A percentile compares a stretch with the other conserved stretches of the same genome.
These are phyloP conservation scores for Microcebus murinus DNA, from an alignment of 2,113 vertebrate species.

Conservation along the genomic window DNA sequence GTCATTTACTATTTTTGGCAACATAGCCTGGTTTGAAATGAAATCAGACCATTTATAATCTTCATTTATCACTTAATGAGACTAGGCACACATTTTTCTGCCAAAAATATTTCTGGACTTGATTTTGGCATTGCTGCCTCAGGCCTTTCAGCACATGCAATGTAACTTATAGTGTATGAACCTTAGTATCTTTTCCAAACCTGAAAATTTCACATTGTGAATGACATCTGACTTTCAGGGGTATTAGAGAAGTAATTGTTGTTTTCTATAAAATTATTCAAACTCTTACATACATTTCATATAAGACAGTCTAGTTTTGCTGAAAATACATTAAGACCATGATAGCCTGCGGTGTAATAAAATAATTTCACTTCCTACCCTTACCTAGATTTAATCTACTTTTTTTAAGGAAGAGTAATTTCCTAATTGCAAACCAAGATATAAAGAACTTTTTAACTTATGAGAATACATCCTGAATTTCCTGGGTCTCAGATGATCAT, in stretches of 20 bases:
- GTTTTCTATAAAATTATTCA: neutral
- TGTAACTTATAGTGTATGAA: neutral
- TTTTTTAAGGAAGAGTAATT: constrained; percentile 3
- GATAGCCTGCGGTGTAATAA: neutral
- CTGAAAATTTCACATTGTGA: constrained; percentile 14
- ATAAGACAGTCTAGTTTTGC: constrained; percentile 9
- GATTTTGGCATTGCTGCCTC: neutral
- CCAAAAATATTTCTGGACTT: neutral
- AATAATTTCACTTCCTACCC: neutral
- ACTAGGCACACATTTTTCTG: neutral
- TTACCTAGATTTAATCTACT: neutral
- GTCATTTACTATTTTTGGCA: neutral
- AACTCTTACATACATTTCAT: neutral
- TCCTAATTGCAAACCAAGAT: neutral
- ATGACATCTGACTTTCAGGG: neutral
- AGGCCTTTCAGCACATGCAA: neutral
- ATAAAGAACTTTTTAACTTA: neutral
- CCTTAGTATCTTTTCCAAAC: neutral
- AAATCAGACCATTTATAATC: neutral
- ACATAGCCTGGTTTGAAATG: neutral
- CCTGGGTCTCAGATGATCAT: neutral
- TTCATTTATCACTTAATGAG: neutral
- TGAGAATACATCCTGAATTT: neutral
- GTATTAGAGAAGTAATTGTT: neutral
- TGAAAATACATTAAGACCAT: neutral